phyloP scores from a whole-genome alignment of 2,113 vertebrate genomes.

The Zosterops lateralis region DNA sequence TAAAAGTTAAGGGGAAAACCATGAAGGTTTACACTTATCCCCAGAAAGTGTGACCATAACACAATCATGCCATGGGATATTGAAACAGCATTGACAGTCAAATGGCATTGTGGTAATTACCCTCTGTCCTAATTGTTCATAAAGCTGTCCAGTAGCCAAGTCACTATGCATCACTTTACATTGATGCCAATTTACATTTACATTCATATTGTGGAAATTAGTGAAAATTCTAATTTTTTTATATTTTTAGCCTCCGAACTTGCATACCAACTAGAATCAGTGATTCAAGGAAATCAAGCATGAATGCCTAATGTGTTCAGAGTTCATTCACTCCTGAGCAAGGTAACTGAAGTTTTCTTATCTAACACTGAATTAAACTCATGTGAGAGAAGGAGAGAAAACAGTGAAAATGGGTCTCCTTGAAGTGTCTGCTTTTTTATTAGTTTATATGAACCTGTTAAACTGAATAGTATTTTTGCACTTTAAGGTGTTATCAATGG shows the following conservation, averaged over 20 bases:
- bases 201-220: neutral
- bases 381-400: neutral
- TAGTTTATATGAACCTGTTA: neutral
- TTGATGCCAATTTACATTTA: neutral
- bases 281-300: neutral
- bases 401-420: neutral
- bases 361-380: neutral
- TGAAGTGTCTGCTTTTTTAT: neutral
- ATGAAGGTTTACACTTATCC: slow-evolving; percentile 7
- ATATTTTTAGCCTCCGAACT: slow-evolving; percentile 31
- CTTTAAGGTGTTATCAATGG: neutral
- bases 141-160: neutral
- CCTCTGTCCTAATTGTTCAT: neutral
- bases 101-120: neutral
- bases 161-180: neutral
- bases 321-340: neutral
- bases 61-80: neutral
- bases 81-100: neutral
- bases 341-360: neutral
- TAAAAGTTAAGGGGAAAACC: neutral
- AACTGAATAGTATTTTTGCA: neutral
- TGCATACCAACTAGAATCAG: neutral
- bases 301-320: neutral
- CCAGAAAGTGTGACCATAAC: neutral
- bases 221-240: neutral